phyloP scores from a whole-genome alignment of 2,113 vertebrate species.

The Acanthisitta chloris region DNA sequence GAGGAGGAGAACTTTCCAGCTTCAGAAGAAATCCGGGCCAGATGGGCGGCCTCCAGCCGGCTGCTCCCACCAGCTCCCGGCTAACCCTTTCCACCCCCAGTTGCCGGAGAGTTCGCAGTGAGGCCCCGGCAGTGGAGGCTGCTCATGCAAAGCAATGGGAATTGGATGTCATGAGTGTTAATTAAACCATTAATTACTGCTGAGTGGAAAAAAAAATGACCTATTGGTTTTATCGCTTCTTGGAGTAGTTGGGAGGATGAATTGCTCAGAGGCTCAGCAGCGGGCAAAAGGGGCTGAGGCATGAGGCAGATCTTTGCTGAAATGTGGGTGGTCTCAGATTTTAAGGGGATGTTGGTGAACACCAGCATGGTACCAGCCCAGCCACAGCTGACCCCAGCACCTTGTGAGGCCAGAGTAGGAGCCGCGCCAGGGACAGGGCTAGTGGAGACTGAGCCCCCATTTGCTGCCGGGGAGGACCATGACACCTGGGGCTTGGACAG shows the following conservation, averaged over 20 bases:
- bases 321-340: background rate
- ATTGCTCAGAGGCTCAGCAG: background rate
- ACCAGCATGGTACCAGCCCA: rapidly evolving
- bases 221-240: background rate
- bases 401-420: background rate
- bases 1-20: constrained; percentile 49
- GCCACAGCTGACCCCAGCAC: background rate
- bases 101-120: background rate
- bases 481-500: rapidly evolving
- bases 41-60: constrained; percentile 42
- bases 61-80: background rate
- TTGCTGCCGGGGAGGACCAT: background rate
- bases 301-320: background rate
- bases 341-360: background rate
- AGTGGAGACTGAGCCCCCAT: background rate
- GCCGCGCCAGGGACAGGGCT: rapidly evolving
- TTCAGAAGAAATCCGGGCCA: background rate
- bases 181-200: constrained; percentile 69
- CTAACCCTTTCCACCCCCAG: background rate
- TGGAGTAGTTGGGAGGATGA: background rate
- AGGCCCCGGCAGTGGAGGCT: background rate
- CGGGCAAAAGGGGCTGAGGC: rapidly evolving
- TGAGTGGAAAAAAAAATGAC: background rate
- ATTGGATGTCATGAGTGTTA: constrained; percentile 58
- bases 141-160: background rate